Conservation (phyloP, 1,140 invertebrate genomes). For the Thaumetopoea pityocampa region DNA sequence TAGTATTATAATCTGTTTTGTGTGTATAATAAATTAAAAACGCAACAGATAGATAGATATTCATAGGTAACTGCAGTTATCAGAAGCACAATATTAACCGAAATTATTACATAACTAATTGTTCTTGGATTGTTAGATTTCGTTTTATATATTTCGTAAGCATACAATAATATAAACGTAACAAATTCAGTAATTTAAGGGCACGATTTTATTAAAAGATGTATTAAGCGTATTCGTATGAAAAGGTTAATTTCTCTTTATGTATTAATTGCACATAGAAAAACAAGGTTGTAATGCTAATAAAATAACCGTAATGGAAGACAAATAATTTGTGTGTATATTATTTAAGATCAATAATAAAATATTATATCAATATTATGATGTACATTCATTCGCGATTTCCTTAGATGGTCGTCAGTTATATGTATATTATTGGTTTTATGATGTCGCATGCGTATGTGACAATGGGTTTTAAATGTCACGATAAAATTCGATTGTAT, state of each 20-base stretch:
- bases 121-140: conserved; percentile 2
- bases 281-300: conserved; percentile 70
- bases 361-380: conserved; percentile 46
- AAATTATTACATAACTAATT: not conserved
- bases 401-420: conserved; percentile 40
- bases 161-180: conserved; percentile 7
- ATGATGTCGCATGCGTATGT: conserved; percentile 32
- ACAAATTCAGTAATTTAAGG: conserved; percentile 21
- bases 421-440: conserved; percentile 48
- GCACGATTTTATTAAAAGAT: conserved; percentile 38
- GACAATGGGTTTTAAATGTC: conserved; percentile 43
- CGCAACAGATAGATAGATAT: conserved; percentile 1
- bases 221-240: conserved; percentile 24
- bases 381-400: conserved; percentile 55
- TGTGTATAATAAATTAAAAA: too few relatives aligned
- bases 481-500: conserved; percentile 70
- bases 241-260: conserved; percentile 29
- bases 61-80: conserved; percentile 8
- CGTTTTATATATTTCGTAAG: conserved; percentile 7
- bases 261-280: conserved; percentile 63
- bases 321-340: conserved; percentile 73
- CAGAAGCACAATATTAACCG: conserved; percentile 7
- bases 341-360: conserved; percentile 63
- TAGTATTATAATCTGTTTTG: too few relatives aligned
- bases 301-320: conserved; percentile 51